Evolutionary conservation across 2,888 invertebrate species (phyloP), one percentile per base, ranked within the genome.

Genomic region (Acheta domesticus): DNA sequence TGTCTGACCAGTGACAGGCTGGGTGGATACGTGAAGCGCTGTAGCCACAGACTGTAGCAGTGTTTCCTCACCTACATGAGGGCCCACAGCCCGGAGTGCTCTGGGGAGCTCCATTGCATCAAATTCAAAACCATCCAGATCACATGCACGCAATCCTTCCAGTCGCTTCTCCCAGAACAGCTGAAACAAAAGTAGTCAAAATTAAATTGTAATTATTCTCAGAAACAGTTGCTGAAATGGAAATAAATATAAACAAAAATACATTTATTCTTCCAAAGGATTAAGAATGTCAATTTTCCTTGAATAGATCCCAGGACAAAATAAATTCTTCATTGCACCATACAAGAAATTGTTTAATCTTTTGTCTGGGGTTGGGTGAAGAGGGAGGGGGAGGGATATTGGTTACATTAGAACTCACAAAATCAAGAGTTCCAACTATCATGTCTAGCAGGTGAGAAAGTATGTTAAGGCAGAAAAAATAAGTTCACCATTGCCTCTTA

Each of bases 1-100:
- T 1, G 92, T 94, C 88, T 99, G 98, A 84, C 93, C 93, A 74
- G 96, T 96, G 4, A 98, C 95, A 2, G 97, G 96, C 84, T 94
- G 93, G 75, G 92, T 91, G 11, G 94, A 94, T 5, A 96, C 93
- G 87, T 98, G 98, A 77, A 98, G 89, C 4, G 98, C 96, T n/a
- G 98, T 97, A 1, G 98, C 97, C 74, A 99, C 92, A 79, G 97
- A 97, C 86, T 97, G 96, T 82, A 96, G 91, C 23, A 95, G 91
- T 0, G 96, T 96, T 84, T 96, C 95, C 85, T 95, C 94, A n/a
- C 91, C 92, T 79, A 93, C 93, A 85, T 94, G 93, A 0, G 96
- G 96, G 1, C 96, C 96, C 21, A 96, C 91, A 0, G 96, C 91
- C 85, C 93, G 93, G 79, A 96, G 90, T 81, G 93, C 92, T 85